Conservation (phyloP, 2,888 invertebrate genomes). For the Oligia fasciuncula region DNA sequence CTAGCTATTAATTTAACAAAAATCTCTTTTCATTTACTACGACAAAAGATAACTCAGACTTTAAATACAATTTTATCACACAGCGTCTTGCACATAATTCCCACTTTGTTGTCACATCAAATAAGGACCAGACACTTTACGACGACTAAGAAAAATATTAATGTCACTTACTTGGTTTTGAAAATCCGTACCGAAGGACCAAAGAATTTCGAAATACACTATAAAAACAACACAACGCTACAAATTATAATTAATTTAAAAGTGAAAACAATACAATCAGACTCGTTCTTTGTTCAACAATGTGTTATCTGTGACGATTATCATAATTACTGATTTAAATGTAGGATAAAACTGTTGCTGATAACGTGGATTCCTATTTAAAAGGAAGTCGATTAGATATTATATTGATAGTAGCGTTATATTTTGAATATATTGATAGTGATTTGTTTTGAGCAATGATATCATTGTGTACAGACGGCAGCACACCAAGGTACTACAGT, state of each 20-base stretch:
- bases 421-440: slow-evolving; percentile 38
- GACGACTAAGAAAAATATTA: not conserved
- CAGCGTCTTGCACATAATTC: not conserved
- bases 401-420: slow-evolving; percentile 27
- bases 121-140: slow-evolving; percentile 11
- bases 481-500: too few species aligned
- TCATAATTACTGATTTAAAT: slow-evolving; percentile 58
- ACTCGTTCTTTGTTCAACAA: slow-evolving; percentile 46
- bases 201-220: slow-evolving; percentile 16
- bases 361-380: slow-evolving; percentile 42
- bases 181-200: slow-evolving; percentile 18
- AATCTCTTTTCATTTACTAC: not conserved
- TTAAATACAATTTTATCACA: not conserved
- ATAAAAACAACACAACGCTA: slow-evolving; percentile 4
- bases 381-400: slow-evolving; percentile 62
- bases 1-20: not conserved
- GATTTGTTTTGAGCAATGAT: slow-evolving; percentile 42
- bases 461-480: not conserved
- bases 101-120: slow-evolving; percentile 18
- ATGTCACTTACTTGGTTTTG: slow-evolving; percentile 44
- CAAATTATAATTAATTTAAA: slow-evolving; percentile 15
- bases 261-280: slow-evolving; percentile 29
- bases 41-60: not conserved
- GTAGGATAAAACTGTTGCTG: slow-evolving; percentile 33
- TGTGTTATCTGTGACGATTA: slow-evolving; percentile 58